Evolutionary conservation across 2,797 vertebrate species (phyloP).

Genomic region (Mallotus villosus): DNA sequence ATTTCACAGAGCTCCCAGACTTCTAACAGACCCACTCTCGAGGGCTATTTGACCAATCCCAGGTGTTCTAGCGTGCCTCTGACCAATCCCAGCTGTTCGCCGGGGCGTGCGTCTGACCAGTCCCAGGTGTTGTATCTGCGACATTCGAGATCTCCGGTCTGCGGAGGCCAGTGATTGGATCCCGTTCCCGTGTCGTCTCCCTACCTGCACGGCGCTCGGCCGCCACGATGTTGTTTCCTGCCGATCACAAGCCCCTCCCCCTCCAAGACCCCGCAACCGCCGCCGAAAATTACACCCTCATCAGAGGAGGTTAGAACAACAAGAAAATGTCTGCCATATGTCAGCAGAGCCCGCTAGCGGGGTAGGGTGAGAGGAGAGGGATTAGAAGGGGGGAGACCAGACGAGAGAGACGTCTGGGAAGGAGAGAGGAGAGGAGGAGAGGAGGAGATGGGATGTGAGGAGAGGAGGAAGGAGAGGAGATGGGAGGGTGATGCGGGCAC

Average conservation of each 20-base stretch:
- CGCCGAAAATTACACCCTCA: slow-evolving; percentile 73
- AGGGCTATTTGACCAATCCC: slow-evolving; percentile 31
- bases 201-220: slow-evolving; percentile 32
- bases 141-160: slow-evolving; percentile 32
- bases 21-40: neutral
- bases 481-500: slow-evolving; percentile 48
- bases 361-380: slow-evolving; percentile 41
- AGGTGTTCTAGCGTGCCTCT: slow-evolving; percentile 37
- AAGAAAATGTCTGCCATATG: slow-evolving; percentile 78
- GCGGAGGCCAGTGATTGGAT: slow-evolving; percentile 43
- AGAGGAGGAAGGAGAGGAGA: neutral
- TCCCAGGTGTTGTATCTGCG: slow-evolving; percentile 27
- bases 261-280: slow-evolving; percentile 67
- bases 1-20: neutral
- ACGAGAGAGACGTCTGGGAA: slow-evolving; percentile 30
- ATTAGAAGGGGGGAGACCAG: slow-evolving; percentile 44
- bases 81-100: neutral
- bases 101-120: neutral
- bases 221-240: neutral
- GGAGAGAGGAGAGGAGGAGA: neutral
- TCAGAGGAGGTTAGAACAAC: slow-evolving; percentile 68
- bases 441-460: slow-evolving; percentile 9
- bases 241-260: slow-evolving; percentile 48
- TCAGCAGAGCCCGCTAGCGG: slow-evolving; percentile 64
- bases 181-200: slow-evolving; percentile 40